Base-by-base conservation (phyloP, 2,888 invertebrate genomes). In the Dusona sp. region DNA sequence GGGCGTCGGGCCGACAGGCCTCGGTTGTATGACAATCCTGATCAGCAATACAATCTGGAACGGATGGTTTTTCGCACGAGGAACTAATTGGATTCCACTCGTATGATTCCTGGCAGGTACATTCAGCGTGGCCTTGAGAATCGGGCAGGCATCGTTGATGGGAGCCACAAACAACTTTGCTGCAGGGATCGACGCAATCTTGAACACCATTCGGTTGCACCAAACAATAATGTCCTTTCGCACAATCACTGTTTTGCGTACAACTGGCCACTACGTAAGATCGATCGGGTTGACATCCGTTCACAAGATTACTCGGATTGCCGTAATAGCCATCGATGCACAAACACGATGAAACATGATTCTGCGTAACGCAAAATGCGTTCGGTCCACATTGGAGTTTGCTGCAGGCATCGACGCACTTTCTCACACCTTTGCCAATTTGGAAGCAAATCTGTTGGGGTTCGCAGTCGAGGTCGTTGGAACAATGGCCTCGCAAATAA, bases 371-470 rank as follows among this genome's bases (percentile, higher is more conserved):
- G 92, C 98, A 98, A 0, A 98, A 94, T 3, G 98, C 98, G 93
- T 98, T 98, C 0, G 98, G 98, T 16, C 98, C 98, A 92, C 98
- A 98, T 91, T 98, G 98, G 48, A 97, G 95, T 94, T 98, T 98
- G 88, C 97, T 97, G 92, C 98, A 98, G 0, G 97, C 97, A 92
- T 98, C 98, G 3, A 98, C 96, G 94, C 98, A 98, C 94, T 97
- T 97, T 79, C 98, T 95, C 4, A 96, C 93, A 42, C 97, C 97
- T 95, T 96, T 97, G 72, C 97, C 96, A 42, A 97, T 94, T 94
- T 98, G 98, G 95, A 98, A 98, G 93, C 98, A 98, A 91, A 98
- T 98, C 95, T 98, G 97, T 2, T 97, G 96, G 90, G 97, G 96
- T 88, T 96, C 96, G 92, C 98, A 98, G 89, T 98, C 97, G 1